Evolutionary conservation across 2,888 invertebrate species (phyloP), one percentile per base, ranked within the genome.

Genomic region (Apotomis betuletana): DNA sequence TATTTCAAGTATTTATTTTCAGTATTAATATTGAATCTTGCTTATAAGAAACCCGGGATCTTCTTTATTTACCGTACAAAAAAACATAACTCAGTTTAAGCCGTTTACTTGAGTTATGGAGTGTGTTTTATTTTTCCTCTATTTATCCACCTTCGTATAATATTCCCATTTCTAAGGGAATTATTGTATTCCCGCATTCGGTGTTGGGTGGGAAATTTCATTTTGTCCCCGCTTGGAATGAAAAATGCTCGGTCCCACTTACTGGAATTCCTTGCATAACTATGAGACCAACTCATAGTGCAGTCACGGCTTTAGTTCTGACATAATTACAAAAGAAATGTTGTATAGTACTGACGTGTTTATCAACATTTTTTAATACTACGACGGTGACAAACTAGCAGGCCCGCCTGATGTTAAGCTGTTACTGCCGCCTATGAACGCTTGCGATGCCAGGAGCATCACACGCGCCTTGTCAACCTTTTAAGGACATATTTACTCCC

Each of bases 201-300:
- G 71, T 55, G 65, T 70, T 71, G 49, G 61, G 9, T 51, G 75
- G 80, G 77, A 81, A 83, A 82, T 84, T 84, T 83, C 81, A 84
- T 84, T 82, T 80, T 77, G 78, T 77, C 76, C 77, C 77, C 65
- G 79, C 78, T 74, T 68, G 77, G 78, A 74, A 80, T 81, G 83
- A 81, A 83, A 83, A 84, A 84, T 83, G 80, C 79, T 81, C 77
- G 79, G 80, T 77, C 76, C 82, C 76, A 80, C 78, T 83, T 81
- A 79, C 80, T 77, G 68, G 76, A 75, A 83, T 84, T 82, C 83
- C 79, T 75, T 80, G 81, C 81, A 79, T 82, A 76, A 75, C 81
- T 81, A 78, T 61, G 70, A 13, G 58, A 67, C 51, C 60, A 73
- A 80, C 76, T 73, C 75, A 75, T 83, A 83, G 80, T 63, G 59